These are phyloP conservation scores for Villa cingulata DNA, from an alignment of 2,888 invertebrate genomes.

Conservation along the genomic window DNA sequence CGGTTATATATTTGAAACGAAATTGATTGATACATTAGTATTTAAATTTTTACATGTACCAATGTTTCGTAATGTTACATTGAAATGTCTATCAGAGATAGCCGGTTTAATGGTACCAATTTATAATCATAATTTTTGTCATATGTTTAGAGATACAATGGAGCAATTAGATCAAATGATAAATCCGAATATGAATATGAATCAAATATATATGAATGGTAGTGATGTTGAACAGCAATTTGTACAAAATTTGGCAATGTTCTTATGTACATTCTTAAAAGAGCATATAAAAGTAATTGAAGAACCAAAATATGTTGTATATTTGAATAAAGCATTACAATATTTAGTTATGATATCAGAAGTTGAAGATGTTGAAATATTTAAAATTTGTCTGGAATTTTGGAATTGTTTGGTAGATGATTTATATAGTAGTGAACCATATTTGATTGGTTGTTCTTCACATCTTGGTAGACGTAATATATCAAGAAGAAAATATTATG, in stretches of 20 bases:
- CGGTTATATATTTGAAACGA: conserved; percentile 99
- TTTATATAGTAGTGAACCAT: conserved; percentile 78
- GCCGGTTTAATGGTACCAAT: conserved; percentile 79
- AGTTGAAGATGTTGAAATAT: conserved; percentile 98
- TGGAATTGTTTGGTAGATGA: conserved; percentile 92
- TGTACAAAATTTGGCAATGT: conserved; percentile 95
- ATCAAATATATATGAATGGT: conserved; percentile 85
- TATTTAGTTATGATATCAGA: conserved; percentile 88
- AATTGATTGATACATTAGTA: conserved; percentile 83
- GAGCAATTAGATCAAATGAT: conserved; percentile 84
- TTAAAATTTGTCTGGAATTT: conserved; percentile 98
- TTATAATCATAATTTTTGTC: conserved; percentile 87
- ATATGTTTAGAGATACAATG: conserved; percentile 85
- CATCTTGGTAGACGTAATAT: conserved; percentile 25
- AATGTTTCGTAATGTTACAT: conserved; percentile 92
- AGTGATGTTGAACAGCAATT: conserved; percentile 97
- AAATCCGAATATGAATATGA: conserved; percentile 81
- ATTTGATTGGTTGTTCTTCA: conserved; percentile 34
- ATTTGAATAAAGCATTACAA: conserved; percentile 68
- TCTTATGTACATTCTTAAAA: conserved; percentile 90
- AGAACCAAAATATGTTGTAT: conserved; percentile 60
- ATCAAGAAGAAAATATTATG: conserved; percentile 55
- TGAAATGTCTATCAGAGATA: conserved; percentile 97
- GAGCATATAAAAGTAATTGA: conserved; percentile 88
- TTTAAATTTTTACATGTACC: conserved; percentile 96